Base-by-base conservation (phyloP, 2,113 vertebrate genomes). In the Meleagris gallopavo region DNA sequence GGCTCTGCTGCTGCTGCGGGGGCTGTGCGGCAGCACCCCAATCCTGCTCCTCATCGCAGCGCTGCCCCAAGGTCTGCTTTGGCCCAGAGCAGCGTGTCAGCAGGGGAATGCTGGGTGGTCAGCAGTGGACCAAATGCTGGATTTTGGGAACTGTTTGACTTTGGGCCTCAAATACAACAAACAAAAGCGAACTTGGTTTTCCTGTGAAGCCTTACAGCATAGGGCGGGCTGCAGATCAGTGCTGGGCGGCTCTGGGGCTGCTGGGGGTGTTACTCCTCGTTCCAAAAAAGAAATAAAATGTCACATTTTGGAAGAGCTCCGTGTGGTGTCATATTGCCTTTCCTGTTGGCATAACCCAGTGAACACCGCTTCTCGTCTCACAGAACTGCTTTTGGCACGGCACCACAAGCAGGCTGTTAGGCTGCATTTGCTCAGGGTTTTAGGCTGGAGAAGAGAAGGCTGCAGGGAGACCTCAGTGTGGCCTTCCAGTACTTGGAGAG, bases 31-130 rank as follows among this genome's bases (percentile, higher is more conserved):
- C 36, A 20, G 38, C 20, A 14, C 36, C 17, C 13, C 4, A 13
- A 21, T 83, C 18, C 22, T 72, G 11, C 48, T 65, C 11, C 38
- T 11, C 32, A 27, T 38, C 1, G 1, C 45, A 48, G 16, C 8
- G 45, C 43, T 9, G 34, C 70, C 29, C 48, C 21, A 36, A 20
- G 5, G 6, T 8, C 64, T 55, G 11, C 24, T 6, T 10, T 32
- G 24, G 12, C 32, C 32, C 29, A 0, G 2, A 67, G 57, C 36
- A 66, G 34, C 0, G 0, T 16, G 5, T 46, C 10, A 3, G 11
- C 21, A 34, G 32, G 10, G 8, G 20, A 32, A 27, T 2, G 5
- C 0, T 0, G 24, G 10, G 54, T 5, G 7, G n/a, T 36, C 10
- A 16, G 48, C 10, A 17, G 46, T 10, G 43, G 16, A 18, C 18